Evolutionary conservation across 2,797 vertebrate species (phyloP).

Genomic region (Sebastes flavidus): DNA sequence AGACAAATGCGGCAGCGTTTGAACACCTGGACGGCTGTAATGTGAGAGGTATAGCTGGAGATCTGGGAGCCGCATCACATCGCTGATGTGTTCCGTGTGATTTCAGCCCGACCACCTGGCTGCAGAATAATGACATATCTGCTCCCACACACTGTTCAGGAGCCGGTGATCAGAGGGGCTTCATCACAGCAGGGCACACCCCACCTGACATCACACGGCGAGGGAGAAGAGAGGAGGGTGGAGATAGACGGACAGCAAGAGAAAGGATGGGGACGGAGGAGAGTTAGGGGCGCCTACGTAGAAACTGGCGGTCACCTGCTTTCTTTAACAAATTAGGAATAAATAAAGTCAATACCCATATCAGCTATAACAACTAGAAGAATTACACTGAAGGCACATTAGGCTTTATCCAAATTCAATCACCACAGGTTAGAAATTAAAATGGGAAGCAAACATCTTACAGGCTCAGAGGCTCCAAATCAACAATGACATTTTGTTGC

Average conservation of each 20-base stretch:
- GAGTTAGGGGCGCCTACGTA: conserved; percentile 17
- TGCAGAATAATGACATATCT: conserved; percentile 74
- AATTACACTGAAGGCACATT: neutral
- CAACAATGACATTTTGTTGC: neutral
- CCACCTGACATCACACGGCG: conserved; percentile 54
- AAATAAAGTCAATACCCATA: neutral
- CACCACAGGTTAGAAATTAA: neutral
- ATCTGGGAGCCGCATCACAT: conserved; percentile 33
- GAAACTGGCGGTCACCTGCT: conserved; percentile 11
- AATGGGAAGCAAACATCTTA: neutral
- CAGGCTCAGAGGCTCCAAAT: conserved; percentile 1
- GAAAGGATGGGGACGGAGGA: conserved; percentile 22
- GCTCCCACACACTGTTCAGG: conserved; percentile 62
- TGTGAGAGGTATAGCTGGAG: conserved; percentile 32
- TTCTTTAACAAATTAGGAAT: neutral
- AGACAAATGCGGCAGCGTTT: conserved; percentile 38
- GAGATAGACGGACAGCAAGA: conserved; percentile 43
- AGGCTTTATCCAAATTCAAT: neutral
- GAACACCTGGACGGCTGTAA: conserved; percentile 69
- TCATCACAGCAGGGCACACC: conserved; percentile 58
- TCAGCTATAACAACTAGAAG: neutral
- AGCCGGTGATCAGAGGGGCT: conserved; percentile 50
- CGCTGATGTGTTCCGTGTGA: conserved; percentile 54
- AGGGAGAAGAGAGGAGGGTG: conserved; percentile 21
- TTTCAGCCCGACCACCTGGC: conserved; percentile 66